Conservation (phyloP, 2,888 invertebrate genomes). For the Helicoverpa assulta region DNA sequence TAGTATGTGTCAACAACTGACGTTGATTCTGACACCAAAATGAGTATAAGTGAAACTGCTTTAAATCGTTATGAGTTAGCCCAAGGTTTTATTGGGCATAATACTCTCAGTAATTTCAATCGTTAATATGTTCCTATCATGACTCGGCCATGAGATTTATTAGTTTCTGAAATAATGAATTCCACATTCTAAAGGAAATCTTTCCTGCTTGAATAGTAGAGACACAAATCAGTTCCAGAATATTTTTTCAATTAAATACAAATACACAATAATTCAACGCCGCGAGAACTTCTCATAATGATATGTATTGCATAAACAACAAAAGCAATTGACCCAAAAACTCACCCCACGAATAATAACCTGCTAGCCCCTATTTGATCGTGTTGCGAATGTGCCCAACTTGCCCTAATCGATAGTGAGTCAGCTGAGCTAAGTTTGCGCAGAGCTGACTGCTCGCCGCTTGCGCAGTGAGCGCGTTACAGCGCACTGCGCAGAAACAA, state of each 20-base stretch:
- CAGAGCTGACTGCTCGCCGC: constrained; percentile 70
- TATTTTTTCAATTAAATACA: constrained; percentile 18
- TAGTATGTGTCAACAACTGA: background rate
- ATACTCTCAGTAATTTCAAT: too few species aligned
- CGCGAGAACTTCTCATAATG: constrained; percentile 40
- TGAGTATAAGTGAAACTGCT: background rate
- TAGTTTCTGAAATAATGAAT: too few species aligned
- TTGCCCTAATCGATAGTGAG: constrained; percentile 66
- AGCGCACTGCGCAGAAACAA: constrained; percentile 73
- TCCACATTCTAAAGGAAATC: too few species aligned
- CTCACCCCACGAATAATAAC: constrained; percentile 58
- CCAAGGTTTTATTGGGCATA: background rate
- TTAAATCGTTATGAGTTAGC: too few species aligned
- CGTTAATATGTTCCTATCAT: too few species aligned
- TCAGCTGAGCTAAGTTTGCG: constrained; percentile 68
- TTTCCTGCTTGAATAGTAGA: too few species aligned
- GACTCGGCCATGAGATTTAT: too few species aligned
- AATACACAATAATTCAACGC: constrained; percentile 22
- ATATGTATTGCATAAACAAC: constrained; percentile 56
- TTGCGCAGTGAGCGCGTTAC: constrained; percentile 75
- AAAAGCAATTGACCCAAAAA: constrained; percentile 68
- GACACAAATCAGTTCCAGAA: background rate
- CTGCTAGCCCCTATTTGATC: constrained; percentile 57
- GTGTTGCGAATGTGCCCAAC: constrained; percentile 35
- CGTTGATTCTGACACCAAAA: background rate